phyloP scores from a whole-genome alignment of 1,140 invertebrate species.

The Ruditapes philippinarum region DNA sequence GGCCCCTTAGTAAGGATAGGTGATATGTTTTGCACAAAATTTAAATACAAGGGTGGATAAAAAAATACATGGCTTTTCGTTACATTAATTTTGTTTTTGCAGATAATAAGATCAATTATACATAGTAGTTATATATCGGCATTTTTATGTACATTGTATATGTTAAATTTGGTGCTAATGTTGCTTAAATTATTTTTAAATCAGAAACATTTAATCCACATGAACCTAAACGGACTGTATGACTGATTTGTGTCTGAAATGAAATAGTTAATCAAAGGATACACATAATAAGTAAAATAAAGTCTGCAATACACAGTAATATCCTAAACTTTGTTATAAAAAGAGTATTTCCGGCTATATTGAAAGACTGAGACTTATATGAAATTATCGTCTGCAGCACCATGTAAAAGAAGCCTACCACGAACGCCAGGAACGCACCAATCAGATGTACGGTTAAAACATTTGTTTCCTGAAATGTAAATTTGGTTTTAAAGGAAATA shows the following conservation, averaged over 20 bases:
- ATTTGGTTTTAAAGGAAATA: too few species aligned
- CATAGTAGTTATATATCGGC: too few species aligned
- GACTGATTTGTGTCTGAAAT: not conserved
- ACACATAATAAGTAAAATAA: slow-evolving; percentile 58
- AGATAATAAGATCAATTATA: too few species aligned
- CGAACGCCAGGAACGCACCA: slow-evolving; percentile 92
- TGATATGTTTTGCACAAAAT: too few species aligned
- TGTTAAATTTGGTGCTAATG: too few species aligned
- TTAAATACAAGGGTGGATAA: too few species aligned
- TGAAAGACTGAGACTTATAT: slow-evolving; percentile 88
- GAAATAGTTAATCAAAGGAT: slow-evolving; percentile 62
- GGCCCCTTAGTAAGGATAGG: too few species aligned
- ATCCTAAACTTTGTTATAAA: slow-evolving; percentile 42
- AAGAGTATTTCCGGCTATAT: slow-evolving; percentile 85
- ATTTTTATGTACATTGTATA: too few species aligned
- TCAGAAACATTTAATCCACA: too few species aligned
- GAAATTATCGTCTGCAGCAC: slow-evolving; percentile 91
- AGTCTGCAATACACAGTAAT: slow-evolving; percentile 28
- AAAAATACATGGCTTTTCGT: too few species aligned
- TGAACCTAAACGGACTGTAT: not conserved
- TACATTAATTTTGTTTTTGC: too few species aligned
- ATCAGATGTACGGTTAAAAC: slow-evolving; percentile 91
- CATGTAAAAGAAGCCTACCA: slow-evolving; percentile 90
- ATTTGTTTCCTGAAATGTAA: slow-evolving; percentile 89
- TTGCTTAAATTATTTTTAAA: too few species aligned